Base-by-base conservation (phyloP, 2,888 invertebrate genomes). In the Phengaris alcon region DNA sequence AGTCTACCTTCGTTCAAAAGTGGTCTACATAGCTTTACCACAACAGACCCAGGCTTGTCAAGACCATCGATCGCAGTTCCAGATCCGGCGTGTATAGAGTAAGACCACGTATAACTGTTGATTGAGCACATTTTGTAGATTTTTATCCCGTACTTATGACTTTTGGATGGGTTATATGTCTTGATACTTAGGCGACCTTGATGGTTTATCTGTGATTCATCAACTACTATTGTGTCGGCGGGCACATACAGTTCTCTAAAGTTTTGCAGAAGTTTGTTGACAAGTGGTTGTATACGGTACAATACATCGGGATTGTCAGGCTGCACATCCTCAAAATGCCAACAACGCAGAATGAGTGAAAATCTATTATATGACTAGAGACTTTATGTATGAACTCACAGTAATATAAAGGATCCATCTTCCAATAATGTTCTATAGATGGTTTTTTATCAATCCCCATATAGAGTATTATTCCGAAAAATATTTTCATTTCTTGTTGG, bases 321-420 rank as follows among this genome's bases (percentile, higher is more conserved):
- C 46, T 46, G 46, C 46, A 46, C 46, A 46, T 46, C 46, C 46
- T 46, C 46, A 46, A 46, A 46, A 46, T 46, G 0, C 46, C 46
- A 46, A 46, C 46, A 46, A 46, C 46, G 46, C 46, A 46, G 46
- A 46, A 46, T 46, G 46, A 46, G 46, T 0, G 46, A 46, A 46
- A 46, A 46, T 46, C 46, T 46, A 46, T 46, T 46, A 46, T 46
- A 46, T 46, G 46, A 46, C 46, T 46, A 46, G 6, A 46, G 46
- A 46, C 0, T 69, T 69, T 69, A 46, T 69, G 69, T 69, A 69
- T 48, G 46, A 69, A 69, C 4, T 69, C 44, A 69, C 46, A 69
- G 48, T 69, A 69, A 69, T 69, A 69, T 69, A 69, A 69, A 69
- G 48, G 69, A 69, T 69, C 69, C 69, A 69, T 69, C 46, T 69